Percentiles rank a stretch among this genome's conserved stretches.
Evolutionary conservation across 1,140 invertebrate species (phyloP).

Genomic region (Colletes gigas): DNA sequence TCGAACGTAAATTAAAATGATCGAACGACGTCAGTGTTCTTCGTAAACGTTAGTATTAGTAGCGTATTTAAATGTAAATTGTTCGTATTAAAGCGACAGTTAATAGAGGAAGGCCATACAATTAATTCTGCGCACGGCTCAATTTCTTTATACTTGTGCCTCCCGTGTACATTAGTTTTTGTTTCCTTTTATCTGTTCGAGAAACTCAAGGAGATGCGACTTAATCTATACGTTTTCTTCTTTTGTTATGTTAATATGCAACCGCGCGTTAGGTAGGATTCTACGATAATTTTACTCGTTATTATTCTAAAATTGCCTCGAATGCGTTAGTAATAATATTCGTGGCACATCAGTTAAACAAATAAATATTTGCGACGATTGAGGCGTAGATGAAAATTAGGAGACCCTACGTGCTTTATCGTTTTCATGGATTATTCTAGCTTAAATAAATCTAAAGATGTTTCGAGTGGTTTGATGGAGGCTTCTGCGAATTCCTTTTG

Average conservation of each 20-base stretch:
- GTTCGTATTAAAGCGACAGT: background rate
- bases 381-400: background rate
- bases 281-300: background rate
- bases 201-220: background rate
- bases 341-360: background rate
- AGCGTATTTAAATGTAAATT: constrained; percentile 33
- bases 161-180: constrained; percentile 6
- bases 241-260: background rate
- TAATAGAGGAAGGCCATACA: background rate
- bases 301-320: background rate
- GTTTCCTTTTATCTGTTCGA: background rate
- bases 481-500: background rate
- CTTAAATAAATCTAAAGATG: no score
- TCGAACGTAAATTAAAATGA: background rate
- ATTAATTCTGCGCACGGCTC: background rate
- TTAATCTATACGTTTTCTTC: constrained; percentile 13
- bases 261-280: background rate
- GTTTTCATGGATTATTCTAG: no score
- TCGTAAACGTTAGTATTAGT: constrained; percentile 37
- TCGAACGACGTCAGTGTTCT: background rate
- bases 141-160: background rate
- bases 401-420: background rate
- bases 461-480: background rate
- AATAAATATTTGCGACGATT: background rate
- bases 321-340: background rate